Evolutionary conservation across 2,888 invertebrate genomes (phyloP), one percentile per base, ranked within the genome.

Genomic region (Nasonia oneida): DNA sequence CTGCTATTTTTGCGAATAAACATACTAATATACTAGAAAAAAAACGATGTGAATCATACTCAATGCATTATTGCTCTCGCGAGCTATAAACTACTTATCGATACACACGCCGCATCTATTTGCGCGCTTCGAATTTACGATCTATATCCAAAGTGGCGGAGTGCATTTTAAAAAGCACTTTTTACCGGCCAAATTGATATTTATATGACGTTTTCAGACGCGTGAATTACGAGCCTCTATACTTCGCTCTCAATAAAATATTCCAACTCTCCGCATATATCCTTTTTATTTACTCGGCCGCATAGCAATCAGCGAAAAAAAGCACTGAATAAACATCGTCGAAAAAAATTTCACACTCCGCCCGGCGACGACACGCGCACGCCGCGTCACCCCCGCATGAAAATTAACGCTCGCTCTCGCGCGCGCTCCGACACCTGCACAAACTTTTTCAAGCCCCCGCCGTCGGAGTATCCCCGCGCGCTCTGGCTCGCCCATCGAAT

Each of bases 121-220:
- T 50, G 23, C 29, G n/a, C 50, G 79, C 23, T 61, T 61, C 23
- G 23, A 61, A 61, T 61, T 61, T 61, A 61, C 23, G 61, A 23
- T n/a, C 15, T 2, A 8, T 2, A 8, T 29, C 47, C 18, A 79
- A 33, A 81, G 42, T 39, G 23, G 23, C 47, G 47, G 29, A 64
- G 18, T n/a, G 75, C 18, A 50, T 76, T 82, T 75, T 29, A 82
- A 76, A 76, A 75, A 64, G 0, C 39, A 37, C 47, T 39, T 76
- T 82, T 82, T 82, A 15, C 5, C 29, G 39, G 39, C 10, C 39
- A 74, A 82, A 82, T 76, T 53, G 64, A 53, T 70, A 82, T 82
- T 33, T 67, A 82, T 82, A 37, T 18, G 64, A 15, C 61, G 37
- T 14, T 82, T 39, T 37, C 10, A 67, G 67, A n/a, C 39, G 10